phyloP scores from a whole-genome alignment of 2,888 invertebrate species.

The Pandemis cinnamomeana region DNA sequence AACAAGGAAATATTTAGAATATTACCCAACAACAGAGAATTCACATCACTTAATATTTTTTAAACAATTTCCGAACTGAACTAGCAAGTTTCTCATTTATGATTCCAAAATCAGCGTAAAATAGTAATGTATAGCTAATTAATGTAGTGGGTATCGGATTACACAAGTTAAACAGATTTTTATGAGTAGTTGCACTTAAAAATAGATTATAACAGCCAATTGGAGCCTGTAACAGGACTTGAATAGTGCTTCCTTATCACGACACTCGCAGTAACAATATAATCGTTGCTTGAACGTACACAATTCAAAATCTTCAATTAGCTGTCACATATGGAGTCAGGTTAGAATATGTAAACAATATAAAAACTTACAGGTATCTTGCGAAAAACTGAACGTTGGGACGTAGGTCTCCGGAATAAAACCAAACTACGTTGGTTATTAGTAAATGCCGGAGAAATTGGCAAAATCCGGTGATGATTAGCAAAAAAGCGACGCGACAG shows the following conservation, averaged over 20 bases:
- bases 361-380: constrained; percentile 58
- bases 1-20: neutral
- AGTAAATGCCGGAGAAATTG: constrained; percentile 66
- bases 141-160: neutral
- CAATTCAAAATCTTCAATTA: constrained; percentile 39
- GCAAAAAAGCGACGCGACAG: constrained; percentile 79
- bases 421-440: constrained; percentile 52
- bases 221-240: neutral
- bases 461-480: constrained; percentile 75
- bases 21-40: too few species aligned
- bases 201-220: neutral
- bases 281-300: constrained; percentile 34
- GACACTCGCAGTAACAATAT: constrained; percentile 26
- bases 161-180: neutral
- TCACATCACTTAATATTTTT: neutral
- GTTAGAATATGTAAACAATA: constrained; percentile 32
- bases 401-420: constrained; percentile 44
- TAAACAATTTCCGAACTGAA: neutral
- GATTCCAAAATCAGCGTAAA: too few species aligned
- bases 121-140: neutral
- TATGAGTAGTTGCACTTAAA: neutral
- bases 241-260: constrained; percentile 21
- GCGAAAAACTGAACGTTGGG: constrained; percentile 45
- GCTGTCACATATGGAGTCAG: constrained; percentile 35
- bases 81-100: neutral